Evolutionary conservation across 2,113 vertebrate species (phyloP), one percentile per base, ranked within the genome.

Genomic region (Tringa solitaria): DNA sequence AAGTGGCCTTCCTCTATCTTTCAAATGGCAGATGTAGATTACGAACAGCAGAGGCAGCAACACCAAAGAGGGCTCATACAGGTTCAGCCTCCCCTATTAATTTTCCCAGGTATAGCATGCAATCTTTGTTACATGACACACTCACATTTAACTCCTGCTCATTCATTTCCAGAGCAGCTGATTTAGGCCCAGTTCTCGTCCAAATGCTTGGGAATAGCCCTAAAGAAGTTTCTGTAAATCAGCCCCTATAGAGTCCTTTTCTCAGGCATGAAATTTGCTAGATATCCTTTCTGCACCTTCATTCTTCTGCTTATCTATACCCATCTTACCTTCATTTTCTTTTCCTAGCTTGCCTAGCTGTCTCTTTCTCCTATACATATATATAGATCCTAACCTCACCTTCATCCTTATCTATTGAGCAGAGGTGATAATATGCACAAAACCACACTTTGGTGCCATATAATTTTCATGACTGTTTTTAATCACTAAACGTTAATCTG

Each of bases 401-500:
- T 2, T 81, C 39, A 69, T 35, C 35, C 35, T 73, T 39, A 30
- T 0, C 3, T 45, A 33, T 21, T 50, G 45, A 84, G 50, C 24
- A 83, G 14, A 88, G 11, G 12, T 57, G 27, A 21, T 32, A 70
- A 24, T 5, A 65, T 2, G 20, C 22, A 65, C 24, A 89, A 76
- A 92, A 41, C 0, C 22, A 57, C 14, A 57, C 8, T 60, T 37
- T 7, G 19, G 57, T n/a, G 60, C 30, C 3, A 0, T n/a, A 24
- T 12, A 30, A 2, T 64, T 85, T 50, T 72, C 32, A 27, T 1
- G 0, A 50, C 6, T 46, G 9, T 32, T 90, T 85, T 70, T 84
- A 72, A 89, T 59, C 32, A 37, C 20, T 41, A 45, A 35, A 74
- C 22, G 17, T 39, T 89, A 23, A 23, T 61, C 37, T 32, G 16